These are phyloP conservation scores for Cryptophagus acutangulus DNA, from an alignment of 2,888 invertebrate species.

Conservation along the genomic window DNA sequence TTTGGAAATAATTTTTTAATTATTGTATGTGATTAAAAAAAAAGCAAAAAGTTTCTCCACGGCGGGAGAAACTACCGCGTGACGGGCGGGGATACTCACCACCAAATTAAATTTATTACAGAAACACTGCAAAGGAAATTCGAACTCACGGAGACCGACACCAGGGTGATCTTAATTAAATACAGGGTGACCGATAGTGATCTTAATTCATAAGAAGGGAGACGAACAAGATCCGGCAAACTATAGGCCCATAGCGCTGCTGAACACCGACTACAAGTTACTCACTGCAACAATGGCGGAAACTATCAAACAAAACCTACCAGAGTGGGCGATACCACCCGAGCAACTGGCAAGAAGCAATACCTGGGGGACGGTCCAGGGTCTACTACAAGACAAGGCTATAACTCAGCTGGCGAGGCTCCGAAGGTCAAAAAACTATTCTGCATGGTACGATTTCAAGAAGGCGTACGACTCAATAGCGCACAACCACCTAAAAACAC, in stretches of 20 bases:
- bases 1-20: too few species aligned
- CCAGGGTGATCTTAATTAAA: too few species aligned
- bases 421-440: slow-evolving; percentile 14
- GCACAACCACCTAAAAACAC: slow-evolving; percentile 16
- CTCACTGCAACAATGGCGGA: slow-evolving; percentile 22
- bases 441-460: slow-evolving; percentile 23
- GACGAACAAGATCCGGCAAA: slow-evolving; percentile 24
- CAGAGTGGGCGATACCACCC: slow-evolving; percentile 17
- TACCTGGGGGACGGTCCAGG: slow-evolving; percentile 29
- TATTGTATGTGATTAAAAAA: too few species aligned
- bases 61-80: too few species aligned
- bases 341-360: slow-evolving; percentile 21
- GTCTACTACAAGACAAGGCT: slow-evolving; percentile 25
- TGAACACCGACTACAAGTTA: slow-evolving; percentile 31
- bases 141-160: slow-evolving; percentile 18
- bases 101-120: neutral
- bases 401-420: slow-evolving; percentile 18
- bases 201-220: slow-evolving; percentile 31
- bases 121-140: slow-evolving; percentile 1
- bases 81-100: too few species aligned
- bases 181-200: slow-evolving; percentile 23
- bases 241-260: slow-evolving; percentile 30
- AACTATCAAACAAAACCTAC: slow-evolving; percentile 12
- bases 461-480: slow-evolving; percentile 15
- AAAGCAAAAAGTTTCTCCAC: too few species aligned